Evolutionary conservation across 2,113 vertebrate genomes (phyloP).

Genomic region (Cynocephalus volans): DNA sequence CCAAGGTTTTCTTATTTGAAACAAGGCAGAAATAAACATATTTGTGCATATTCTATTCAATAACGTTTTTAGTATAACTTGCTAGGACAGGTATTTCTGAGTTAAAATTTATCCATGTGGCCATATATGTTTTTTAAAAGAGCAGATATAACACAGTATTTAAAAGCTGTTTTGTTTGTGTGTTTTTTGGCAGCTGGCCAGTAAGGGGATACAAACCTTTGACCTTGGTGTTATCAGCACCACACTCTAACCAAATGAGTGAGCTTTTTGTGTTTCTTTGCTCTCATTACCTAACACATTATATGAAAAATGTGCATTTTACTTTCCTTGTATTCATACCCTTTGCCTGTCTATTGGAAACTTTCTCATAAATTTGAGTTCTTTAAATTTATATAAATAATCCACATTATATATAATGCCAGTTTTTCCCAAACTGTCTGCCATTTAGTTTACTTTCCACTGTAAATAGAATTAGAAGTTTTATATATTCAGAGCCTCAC

Average conservation of each 20-base stretch:
- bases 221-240: no score
- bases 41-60: conserved; percentile 37
- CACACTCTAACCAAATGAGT: no score
- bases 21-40: conserved; percentile 25
- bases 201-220: no score
- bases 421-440: conserved; percentile 6
- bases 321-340: not conserved
- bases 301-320: conserved; percentile 39
- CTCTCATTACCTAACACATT: conserved; percentile 23
- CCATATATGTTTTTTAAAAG: not conserved
- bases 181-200: not conserved
- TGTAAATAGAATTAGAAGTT: conserved; percentile 55
- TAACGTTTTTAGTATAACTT: conserved; percentile 48
- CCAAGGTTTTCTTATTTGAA: conserved; percentile 39
- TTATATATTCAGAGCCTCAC: conserved; percentile 25
- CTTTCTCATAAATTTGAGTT: conserved; percentile 35
- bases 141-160: conserved; percentile 10
- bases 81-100: not conserved
- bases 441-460: conserved; percentile 1
- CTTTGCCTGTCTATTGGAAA: not conserved
- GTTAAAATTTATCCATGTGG: conserved; percentile 19
- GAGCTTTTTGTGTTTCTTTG: conserved; percentile 26
- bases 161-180: not conserved
- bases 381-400: not conserved
- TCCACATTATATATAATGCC: not conserved